These are phyloP conservation scores for Epinephelus malabaricus DNA, from an alignment of 2,797 vertebrate species.

Conservation along the genomic window DNA sequence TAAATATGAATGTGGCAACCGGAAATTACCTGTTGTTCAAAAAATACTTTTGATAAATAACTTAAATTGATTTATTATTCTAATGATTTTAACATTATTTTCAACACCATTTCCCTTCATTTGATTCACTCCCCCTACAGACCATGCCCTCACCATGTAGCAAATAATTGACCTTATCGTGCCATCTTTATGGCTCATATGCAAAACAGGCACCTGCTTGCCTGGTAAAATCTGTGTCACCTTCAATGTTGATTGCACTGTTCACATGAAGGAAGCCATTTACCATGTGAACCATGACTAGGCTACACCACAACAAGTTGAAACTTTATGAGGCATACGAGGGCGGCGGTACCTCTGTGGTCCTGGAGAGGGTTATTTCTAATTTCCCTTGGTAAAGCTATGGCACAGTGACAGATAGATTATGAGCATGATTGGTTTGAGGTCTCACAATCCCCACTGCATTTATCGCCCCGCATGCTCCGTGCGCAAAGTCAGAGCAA, in stretches of 20 bases:
- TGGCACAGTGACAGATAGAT: not conserved
- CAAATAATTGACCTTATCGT: conserved; percentile 62
- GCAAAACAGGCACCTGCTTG: conserved; percentile 9
- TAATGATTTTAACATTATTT: not conserved
- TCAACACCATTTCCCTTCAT: no score
- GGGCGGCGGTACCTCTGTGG: not conserved
- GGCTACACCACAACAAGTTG: not conserved
- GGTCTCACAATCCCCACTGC: not conserved
- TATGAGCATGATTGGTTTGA: not conserved
- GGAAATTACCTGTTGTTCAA: conserved; percentile 8
- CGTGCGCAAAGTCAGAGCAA: conserved; percentile 3
- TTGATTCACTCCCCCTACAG: no score
- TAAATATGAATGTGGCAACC: conserved; percentile 23
- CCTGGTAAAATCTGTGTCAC: conserved; percentile 37
- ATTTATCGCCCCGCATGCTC: not conserved
- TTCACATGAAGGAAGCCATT: conserved; percentile 27
- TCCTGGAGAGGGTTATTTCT: not conserved
- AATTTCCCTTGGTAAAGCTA: not conserved
- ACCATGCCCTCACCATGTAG: conserved; percentile 29
- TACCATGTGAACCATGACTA: conserved; percentile 11
- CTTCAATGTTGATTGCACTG: conserved; percentile 48
- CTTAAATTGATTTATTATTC: not conserved
- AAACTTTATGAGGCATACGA: not conserved
- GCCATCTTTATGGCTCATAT: conserved; percentile 27
- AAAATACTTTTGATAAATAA: not conserved